Conservation (phyloP, 2,888 invertebrate genomes). For the Drosophila meridionalis region DNA sequence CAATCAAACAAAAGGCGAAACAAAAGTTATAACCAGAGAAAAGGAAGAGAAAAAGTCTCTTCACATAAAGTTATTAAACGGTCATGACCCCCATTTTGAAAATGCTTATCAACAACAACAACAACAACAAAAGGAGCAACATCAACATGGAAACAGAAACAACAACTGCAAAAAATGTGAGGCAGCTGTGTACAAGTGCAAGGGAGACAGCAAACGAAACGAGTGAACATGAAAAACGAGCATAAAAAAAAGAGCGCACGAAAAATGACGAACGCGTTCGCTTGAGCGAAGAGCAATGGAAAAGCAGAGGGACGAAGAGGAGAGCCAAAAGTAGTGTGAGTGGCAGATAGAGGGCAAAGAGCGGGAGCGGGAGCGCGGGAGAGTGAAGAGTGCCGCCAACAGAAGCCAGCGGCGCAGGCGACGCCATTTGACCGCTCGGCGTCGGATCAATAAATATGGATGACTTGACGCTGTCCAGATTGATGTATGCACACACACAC, state of each 20-base stretch:
- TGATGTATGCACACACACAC: slow-evolving; percentile 52
- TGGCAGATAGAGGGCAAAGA: slow-evolving; percentile 4
- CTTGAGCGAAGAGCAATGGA: slow-evolving; percentile 14
- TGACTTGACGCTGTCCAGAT: slow-evolving; percentile 76
- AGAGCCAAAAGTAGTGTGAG: background rate
- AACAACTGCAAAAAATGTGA: slow-evolving; percentile 27
- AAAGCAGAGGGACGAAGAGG: background rate
- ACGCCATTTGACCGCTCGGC: slow-evolving; percentile 61
- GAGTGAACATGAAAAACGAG: slow-evolving; percentile 50
- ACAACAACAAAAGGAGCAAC: slow-evolving; percentile 52
- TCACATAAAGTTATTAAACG: slow-evolving; percentile 80
- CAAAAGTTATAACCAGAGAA: slow-evolving; percentile 26
- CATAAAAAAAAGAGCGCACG: slow-evolving; percentile 30
- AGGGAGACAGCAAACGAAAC: slow-evolving; percentile 32
- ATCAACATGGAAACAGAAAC: slow-evolving; percentile 53
- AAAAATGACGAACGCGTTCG: slow-evolving; percentile 46
- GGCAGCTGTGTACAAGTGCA: slow-evolving; percentile 18
- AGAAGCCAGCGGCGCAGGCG: slow-evolving; percentile 62
- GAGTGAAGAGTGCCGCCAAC: slow-evolving; percentile 26
- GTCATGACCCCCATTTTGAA: slow-evolving; percentile 81
- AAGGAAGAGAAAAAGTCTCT: slow-evolving; percentile 43
- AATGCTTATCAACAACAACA: slow-evolving; percentile 73
- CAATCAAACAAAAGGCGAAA: slow-evolving; percentile 49
- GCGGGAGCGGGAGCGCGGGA: background rate
- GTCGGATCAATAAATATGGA: slow-evolving; percentile 78